These are phyloP conservation scores for Strigamia crassipes DNA, from an alignment of 2,888 invertebrate genomes.

Conservation along the genomic window DNA sequence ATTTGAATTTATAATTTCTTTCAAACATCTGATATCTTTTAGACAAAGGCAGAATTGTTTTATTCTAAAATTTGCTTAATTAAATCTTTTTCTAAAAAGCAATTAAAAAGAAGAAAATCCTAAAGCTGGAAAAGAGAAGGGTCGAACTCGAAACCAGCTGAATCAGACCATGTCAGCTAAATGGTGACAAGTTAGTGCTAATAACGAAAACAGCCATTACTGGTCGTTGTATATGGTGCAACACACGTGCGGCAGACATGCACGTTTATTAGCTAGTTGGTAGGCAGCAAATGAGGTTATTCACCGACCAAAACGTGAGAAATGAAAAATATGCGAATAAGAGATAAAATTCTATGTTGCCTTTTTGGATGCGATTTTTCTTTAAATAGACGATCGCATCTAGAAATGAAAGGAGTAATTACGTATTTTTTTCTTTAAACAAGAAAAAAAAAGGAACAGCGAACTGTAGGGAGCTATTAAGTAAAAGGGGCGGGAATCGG, in stretches of 20 bases:
- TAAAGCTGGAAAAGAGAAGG: not conserved
- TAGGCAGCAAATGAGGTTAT: constrained; percentile 37
- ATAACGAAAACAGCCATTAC: constrained; percentile 39
- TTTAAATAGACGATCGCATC: constrained; percentile 10
- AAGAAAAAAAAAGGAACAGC: not conserved
- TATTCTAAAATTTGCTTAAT: too few species aligned
- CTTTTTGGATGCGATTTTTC: constrained; percentile 12
- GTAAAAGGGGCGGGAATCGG: constrained; percentile 19
- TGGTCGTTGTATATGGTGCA: constrained; percentile 31
- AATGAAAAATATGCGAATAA: constrained; percentile 30
- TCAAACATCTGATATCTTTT: not conserved
- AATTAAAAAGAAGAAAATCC: not conserved
- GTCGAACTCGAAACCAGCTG: not conserved
- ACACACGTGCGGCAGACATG: constrained; percentile 35
- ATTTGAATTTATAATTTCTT: not conserved
- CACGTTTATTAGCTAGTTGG: constrained; percentile 37
- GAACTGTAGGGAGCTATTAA: constrained; percentile 27
- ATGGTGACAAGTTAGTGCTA: constrained; percentile 36
- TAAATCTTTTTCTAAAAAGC: too few species aligned
- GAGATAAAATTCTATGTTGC: constrained; percentile 27
- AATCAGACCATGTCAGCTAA: constrained; percentile 14
- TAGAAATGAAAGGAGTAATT: constrained; percentile 28
- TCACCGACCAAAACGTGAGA: constrained; percentile 28
- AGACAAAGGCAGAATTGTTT: not conserved
- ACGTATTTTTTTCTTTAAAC: not conserved